A percentile compares a stretch with the other conserved stretches of the same genome.
Conservation (phyloP, 2,797 vertebrate species). For the Morus bassanus region DNA sequence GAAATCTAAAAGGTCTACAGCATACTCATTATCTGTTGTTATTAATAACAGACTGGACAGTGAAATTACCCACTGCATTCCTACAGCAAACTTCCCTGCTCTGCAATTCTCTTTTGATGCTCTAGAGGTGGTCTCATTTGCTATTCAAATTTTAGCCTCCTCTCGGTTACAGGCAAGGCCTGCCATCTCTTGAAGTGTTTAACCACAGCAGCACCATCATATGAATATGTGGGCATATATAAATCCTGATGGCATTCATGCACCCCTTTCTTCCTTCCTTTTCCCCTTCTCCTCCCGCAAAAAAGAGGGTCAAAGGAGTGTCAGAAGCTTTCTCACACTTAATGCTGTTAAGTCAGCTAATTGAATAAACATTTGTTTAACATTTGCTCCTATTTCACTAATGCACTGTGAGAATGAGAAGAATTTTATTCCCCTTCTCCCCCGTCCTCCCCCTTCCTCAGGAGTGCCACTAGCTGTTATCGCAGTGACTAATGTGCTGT, state of each 20-base stretch:
- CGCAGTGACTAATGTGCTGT: constrained; percentile 48
- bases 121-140: constrained; percentile 32
- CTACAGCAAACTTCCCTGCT: neutral
- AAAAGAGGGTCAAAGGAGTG: constrained; percentile 18
- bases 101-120: neutral
- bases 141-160: constrained; percentile 17
- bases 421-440: constrained; percentile 40
- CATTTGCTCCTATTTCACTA: constrained; percentile 53
- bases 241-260: neutral
- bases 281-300: neutral
- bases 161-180: neutral
- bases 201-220: neutral
- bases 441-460: constrained; percentile 1
- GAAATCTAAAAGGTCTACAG: neutral
- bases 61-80: neutral
- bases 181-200: constrained; percentile 15
- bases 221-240: neutral
- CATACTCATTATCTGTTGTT: neutral
- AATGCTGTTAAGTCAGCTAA: constrained; percentile 48
- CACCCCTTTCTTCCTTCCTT: neutral
- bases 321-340: constrained; percentile 50
- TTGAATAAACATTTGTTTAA: constrained; percentile 71
- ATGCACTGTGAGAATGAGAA: constrained; percentile 48
- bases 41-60: neutral
- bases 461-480: constrained; percentile 55